These are phyloP conservation scores for Drosophila greeni DNA, from an alignment of 2,888 invertebrate genomes.

Conservation along the genomic window DNA sequence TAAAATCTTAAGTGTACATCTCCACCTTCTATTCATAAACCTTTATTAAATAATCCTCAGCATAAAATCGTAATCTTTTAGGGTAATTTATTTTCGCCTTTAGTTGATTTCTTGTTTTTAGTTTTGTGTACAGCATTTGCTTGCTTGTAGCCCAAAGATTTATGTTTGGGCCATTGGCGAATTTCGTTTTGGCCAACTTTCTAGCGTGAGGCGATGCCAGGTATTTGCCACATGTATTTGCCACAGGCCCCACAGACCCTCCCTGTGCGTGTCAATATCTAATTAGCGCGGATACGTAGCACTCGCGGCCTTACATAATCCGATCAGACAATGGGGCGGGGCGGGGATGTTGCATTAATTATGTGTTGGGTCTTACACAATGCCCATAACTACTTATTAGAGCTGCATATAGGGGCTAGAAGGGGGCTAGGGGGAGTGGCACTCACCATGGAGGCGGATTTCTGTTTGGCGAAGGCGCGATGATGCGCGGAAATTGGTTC, in stretches of 20 bases:
- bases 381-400: constrained; percentile 10
- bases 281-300: constrained; percentile 54
- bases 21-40: not conserved
- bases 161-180: constrained; percentile 39
- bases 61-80: not conserved
- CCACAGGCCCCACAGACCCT: constrained; percentile 1
- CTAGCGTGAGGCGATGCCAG: constrained; percentile 70
- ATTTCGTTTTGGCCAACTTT: constrained; percentile 70
- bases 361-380: constrained; percentile 29
- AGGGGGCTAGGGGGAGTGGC: not conserved
- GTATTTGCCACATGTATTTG: constrained; percentile 42
- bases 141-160: constrained; percentile 34
- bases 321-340: constrained; percentile 59
- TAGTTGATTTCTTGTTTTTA: constrained; percentile 1
- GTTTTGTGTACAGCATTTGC: constrained; percentile 22
- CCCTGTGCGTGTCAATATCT: constrained; percentile 58
- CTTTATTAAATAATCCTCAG: not conserved
- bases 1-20: not conserved
- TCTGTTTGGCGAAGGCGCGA: constrained; percentile 78
- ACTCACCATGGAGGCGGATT: constrained; percentile 78
- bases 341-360: constrained; percentile 36
- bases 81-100: constrained; percentile 11
- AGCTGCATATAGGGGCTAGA: constrained; percentile 1
- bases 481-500: constrained; percentile 78
- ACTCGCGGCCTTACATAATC: constrained; percentile 61